A percentile compares a stretch with the other conserved stretches of the same genome.
Evolutionary conservation across 92 coral and sea anemone species (phyloP).

Genomic region (Palythoa heliodiscus): DNA sequence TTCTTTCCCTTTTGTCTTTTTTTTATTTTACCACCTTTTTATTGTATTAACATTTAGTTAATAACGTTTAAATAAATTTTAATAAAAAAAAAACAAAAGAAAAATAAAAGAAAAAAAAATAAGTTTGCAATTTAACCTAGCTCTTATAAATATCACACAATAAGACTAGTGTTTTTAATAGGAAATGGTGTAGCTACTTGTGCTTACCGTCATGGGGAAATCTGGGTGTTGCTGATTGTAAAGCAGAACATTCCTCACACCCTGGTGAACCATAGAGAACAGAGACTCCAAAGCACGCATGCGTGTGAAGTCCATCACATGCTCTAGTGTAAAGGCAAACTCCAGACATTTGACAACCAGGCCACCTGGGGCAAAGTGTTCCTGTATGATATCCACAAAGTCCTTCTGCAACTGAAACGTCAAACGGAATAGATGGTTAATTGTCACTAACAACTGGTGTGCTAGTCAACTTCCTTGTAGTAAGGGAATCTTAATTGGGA

Average conservation of each 20-base stretch:
- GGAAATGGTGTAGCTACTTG: neutral
- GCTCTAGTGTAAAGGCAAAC: constrained; percentile 90
- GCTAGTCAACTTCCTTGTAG: too few species aligned
- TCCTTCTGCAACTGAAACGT: constrained; percentile 85
- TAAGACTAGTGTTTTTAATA: neutral
- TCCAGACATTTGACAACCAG: constrained; percentile 92
- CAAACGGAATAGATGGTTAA: neutral
- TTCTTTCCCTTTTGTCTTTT: too few species aligned
- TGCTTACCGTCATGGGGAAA: constrained; percentile 95
- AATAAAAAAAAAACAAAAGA: too few species aligned
- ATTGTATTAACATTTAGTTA: too few species aligned
- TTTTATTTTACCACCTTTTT: too few species aligned
- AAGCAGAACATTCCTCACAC: constrained; percentile 85
- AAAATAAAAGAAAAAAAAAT: too few species aligned
- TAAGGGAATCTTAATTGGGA: too few species aligned
- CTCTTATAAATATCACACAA: too few species aligned
- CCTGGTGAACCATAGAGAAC: constrained; percentile 98
- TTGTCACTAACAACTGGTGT: too few species aligned
- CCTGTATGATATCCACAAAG: constrained; percentile 84
- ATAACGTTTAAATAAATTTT: too few species aligned
- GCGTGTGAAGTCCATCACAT: constrained; percentile 99
- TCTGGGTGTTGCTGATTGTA: constrained; percentile 99
- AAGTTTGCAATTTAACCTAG: too few species aligned
- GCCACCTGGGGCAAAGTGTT: constrained; percentile 91
- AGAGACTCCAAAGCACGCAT: constrained; percentile 94